Percentiles rank a stretch among this genome's conserved stretches.
These are phyloP conservation scores for Melanostoma mellinum DNA, from an alignment of 2,888 invertebrate genomes.

Conservation along the genomic window DNA sequence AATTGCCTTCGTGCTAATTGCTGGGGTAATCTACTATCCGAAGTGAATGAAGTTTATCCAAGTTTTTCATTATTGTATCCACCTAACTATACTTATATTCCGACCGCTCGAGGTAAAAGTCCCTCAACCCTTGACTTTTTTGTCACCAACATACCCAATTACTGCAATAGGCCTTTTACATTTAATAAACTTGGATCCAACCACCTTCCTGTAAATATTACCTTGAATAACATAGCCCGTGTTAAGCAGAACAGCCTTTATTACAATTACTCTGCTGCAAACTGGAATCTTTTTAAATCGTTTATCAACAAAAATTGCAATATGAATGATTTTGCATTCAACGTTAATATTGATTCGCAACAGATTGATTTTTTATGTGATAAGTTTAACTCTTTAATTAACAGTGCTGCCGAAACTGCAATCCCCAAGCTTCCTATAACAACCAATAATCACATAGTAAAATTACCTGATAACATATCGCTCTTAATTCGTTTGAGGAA, in stretches of 20 bases:
- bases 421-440: background rate
- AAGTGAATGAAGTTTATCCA: background rate
- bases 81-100: background rate
- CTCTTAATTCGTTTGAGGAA: slow-evolving; percentile 1
- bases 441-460: background rate
- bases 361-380: background rate
- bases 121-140: slow-evolving; percentile 2
- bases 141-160: slow-evolving; percentile 6
- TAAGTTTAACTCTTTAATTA: background rate
- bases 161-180: background rate
- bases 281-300: background rate
- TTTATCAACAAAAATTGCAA: background rate
- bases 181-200: too few species aligned
- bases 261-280: slow-evolving; percentile 1
- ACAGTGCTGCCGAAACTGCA: background rate
- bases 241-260: background rate
- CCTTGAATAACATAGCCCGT: too few species aligned
- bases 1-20: slow-evolving; percentile 10
- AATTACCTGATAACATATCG: background rate
- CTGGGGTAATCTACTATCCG: slow-evolving; percentile 12
- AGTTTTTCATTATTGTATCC: slow-evolving; percentile 13
- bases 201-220: too few species aligned
- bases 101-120: background rate
- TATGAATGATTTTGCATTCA: background rate
- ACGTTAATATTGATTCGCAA: background rate